Evolutionary conservation across 2,797 vertebrate species (phyloP).

Genomic region (Hippopotamyrus pictus): DNA sequence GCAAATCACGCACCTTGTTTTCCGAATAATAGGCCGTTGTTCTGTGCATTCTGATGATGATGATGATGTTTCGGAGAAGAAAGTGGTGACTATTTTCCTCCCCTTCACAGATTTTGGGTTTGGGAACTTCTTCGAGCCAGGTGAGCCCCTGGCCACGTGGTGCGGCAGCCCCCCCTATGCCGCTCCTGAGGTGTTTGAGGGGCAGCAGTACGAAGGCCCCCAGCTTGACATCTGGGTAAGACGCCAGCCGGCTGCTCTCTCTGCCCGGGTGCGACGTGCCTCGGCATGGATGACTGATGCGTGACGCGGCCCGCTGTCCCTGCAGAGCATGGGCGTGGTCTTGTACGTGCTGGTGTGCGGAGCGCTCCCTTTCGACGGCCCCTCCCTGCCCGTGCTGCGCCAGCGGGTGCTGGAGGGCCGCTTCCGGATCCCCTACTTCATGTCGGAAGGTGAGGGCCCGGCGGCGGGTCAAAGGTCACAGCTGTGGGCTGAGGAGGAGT

Average conservation of each 20-base stretch:
- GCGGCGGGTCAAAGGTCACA: background rate
- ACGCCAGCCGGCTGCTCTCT: background rate
- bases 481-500: background rate
- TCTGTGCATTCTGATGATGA: background rate
- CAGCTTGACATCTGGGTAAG: slow-evolving; percentile 81
- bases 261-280: background rate
- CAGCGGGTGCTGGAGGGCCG: slow-evolving; percentile 74
- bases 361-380: slow-evolving; percentile 73
- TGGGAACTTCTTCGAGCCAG: slow-evolving; percentile 76
- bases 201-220: slow-evolving; percentile 76
- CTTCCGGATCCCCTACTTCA: slow-evolving; percentile 79
- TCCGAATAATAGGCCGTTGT: background rate
- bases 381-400: slow-evolving; percentile 71
- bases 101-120: slow-evolving; percentile 74
- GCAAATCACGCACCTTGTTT: background rate
- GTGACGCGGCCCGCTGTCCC: slow-evolving; percentile 18
- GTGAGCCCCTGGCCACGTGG: slow-evolving; percentile 73
- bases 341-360: slow-evolving; percentile 78
- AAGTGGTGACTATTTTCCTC: background rate
- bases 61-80: background rate
- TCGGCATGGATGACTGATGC: background rate
- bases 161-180: slow-evolving; percentile 80
- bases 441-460: slow-evolving; percentile 73
- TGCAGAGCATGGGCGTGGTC: slow-evolving; percentile 78
- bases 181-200: slow-evolving; percentile 78